phyloP scores from a whole-genome alignment of 2,113 vertebrate species.

The Monopterus albus region DNA sequence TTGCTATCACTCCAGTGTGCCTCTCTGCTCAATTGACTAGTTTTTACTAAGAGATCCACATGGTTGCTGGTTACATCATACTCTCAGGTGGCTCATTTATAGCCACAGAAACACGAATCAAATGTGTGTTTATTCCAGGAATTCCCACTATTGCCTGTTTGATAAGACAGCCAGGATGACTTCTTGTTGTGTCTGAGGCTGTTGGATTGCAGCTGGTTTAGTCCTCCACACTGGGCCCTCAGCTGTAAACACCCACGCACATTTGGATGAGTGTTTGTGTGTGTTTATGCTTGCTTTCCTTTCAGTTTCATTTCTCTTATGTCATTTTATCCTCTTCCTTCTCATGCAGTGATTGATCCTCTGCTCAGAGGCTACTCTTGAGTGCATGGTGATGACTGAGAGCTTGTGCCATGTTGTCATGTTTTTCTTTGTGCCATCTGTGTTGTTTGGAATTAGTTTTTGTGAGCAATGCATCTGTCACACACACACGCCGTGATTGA shows the following conservation, averaged over 20 bases:
- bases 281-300: conserved; percentile 34
- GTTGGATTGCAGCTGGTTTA: conserved; percentile 56
- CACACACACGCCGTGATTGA: conserved; percentile 55
- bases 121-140: conserved; percentile 41
- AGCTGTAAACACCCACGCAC: conserved; percentile 30
- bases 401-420: conserved; percentile 30
- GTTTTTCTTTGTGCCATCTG: conserved; percentile 68
- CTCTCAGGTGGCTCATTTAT: neutral
- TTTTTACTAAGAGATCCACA: no score
- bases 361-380: conserved; percentile 60
- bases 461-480: conserved; percentile 45
- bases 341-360: conserved; percentile 68
- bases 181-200: conserved; percentile 70
- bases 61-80: neutral
- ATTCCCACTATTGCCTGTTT: conserved; percentile 52
- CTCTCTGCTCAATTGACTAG: no score
- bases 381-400: conserved; percentile 52
- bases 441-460: conserved; percentile 55
- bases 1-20: conserved; percentile 2
- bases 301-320: conserved; percentile 55
- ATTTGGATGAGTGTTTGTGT: neutral
- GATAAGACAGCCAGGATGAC: conserved; percentile 60
- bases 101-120: conserved; percentile 4
- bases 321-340: conserved; percentile 50
- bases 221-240: conserved; percentile 31